Percentiles rank a stretch among this genome's conserved stretches.
Evolutionary conservation across 37 sponge, comb jelly and placozoan genomes (phyloP).

Genomic region (Beroe ovata): DNA sequence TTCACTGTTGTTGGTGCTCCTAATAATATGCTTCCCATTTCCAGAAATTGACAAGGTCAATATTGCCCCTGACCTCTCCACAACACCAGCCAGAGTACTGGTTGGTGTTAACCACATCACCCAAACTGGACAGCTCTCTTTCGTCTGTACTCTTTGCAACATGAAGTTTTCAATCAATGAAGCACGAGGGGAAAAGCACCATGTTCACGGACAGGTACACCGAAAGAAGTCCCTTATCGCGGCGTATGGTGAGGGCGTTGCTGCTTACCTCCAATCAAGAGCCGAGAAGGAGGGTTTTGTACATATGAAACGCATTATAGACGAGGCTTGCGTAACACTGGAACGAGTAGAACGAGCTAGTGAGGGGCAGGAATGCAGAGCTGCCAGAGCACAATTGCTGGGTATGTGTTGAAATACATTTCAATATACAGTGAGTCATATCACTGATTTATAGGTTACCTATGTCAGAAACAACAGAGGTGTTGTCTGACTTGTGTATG

Average conservation of each 20-base stretch:
- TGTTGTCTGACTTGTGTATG: no score
- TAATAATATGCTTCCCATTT: no score
- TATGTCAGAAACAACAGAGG: no score
- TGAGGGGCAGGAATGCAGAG: not conserved
- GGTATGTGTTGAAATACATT: no score
- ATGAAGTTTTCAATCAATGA: constrained; percentile 8
- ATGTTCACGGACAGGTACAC: not conserved
- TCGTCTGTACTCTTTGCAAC: constrained; percentile 13
- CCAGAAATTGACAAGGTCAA: no score
- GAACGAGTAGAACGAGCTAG: constrained; percentile 8
- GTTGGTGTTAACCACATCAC: not conserved
- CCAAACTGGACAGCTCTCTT: not conserved
- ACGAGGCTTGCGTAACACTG: constrained; percentile 16
- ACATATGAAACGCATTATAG: not conserved
- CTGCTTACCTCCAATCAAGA: not conserved
- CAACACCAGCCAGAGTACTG: not conserved
- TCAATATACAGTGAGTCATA: no score
- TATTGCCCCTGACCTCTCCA: not conserved
- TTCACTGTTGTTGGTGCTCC: no score
- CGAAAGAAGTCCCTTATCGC: constrained; percentile 4
- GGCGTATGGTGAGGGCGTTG: constrained; percentile 8
- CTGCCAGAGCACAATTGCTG: constrained; percentile 2
- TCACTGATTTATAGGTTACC: no score
- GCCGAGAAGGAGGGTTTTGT: constrained; percentile 11
- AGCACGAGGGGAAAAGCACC: not conserved